phyloP scores from a whole-genome alignment of 1,140 invertebrate genomes.

The Archivesica marissinica region DNA sequence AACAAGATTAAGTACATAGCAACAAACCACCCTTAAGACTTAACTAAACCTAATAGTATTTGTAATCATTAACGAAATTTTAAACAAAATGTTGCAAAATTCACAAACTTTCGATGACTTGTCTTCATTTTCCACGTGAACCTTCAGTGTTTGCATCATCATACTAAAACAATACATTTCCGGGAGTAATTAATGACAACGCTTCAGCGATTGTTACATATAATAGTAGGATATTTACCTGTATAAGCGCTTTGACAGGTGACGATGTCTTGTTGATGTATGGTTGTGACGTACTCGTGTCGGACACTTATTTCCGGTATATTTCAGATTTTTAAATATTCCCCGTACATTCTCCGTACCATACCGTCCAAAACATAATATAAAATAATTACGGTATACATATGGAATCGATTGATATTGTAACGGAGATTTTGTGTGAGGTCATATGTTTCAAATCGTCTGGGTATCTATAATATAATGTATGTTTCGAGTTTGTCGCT shows the following conservation, averaged over 20 bases:
- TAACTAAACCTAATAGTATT: not conserved
- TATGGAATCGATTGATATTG: too few species aligned
- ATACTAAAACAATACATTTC: conserved; percentile 29
- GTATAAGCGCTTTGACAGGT: conserved; percentile 40
- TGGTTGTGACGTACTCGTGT: conserved; percentile 53
- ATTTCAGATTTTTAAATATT: too few species aligned
- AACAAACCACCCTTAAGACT: not conserved
- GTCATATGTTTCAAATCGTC: too few species aligned
- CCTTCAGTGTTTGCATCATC: not conserved
- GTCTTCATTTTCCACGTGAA: conserved; percentile 56
- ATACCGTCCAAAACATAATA: too few species aligned
- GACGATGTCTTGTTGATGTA: conserved; percentile 24
- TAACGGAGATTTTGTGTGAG: too few species aligned
- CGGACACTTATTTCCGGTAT: conserved; percentile 46
- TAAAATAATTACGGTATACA: too few species aligned
- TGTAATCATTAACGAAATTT: not conserved
- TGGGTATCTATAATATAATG: too few species aligned
- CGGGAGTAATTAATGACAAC: conserved; percentile 19
- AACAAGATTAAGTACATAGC: not conserved
- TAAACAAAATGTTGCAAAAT: not conserved
- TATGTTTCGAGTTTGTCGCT: too few species aligned
- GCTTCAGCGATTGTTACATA: conserved; percentile 30
- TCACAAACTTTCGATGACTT: conserved; percentile 46
- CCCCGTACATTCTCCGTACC: too few species aligned
- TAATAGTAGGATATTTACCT: not conserved